Evolutionary conservation across 2,888 invertebrate species (phyloP).

Genomic region (Bedellia somnulentella): DNA sequence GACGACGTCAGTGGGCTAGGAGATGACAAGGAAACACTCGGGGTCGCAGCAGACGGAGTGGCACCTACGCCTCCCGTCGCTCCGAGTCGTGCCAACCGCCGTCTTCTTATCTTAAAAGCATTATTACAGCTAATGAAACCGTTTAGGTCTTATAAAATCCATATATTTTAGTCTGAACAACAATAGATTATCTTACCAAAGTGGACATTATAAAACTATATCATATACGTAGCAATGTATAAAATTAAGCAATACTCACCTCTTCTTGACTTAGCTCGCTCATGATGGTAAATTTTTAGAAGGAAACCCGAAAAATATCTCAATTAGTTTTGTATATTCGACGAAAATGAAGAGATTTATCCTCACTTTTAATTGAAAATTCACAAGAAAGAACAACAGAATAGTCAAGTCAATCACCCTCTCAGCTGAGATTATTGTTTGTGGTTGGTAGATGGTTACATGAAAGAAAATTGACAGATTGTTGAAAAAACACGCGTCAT

Average conservation of each 20-base stretch:
- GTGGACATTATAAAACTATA: too few species aligned
- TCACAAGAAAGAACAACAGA: slow-evolving; percentile 35
- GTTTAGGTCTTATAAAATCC: too few species aligned
- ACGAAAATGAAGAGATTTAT: too few species aligned
- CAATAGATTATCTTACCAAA: too few species aligned
- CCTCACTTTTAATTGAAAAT: too few species aligned
- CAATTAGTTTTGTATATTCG: too few species aligned
- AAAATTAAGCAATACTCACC: slow-evolving; percentile 72
- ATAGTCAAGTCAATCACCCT: slow-evolving; percentile 46
- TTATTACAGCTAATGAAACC: too few species aligned
- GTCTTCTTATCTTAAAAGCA: slow-evolving; percentile 69
- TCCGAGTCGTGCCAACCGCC: slow-evolving; percentile 73
- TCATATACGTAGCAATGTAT: too few species aligned
- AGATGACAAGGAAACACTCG: too few species aligned
- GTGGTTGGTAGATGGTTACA: slow-evolving; percentile 30
- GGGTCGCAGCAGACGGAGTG: slow-evolving; percentile 46
- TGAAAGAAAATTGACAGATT: slow-evolving; percentile 45
- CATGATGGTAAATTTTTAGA: slow-evolving; percentile 44
- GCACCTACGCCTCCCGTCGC: slow-evolving; percentile 58
- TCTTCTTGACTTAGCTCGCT: slow-evolving; percentile 88
- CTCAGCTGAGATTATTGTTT: slow-evolving; percentile 26
- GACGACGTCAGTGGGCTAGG: too few species aligned
- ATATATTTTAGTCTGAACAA: too few species aligned
- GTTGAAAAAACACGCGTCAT: slow-evolving; percentile 60
- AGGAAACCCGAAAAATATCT: too few species aligned